Base-by-base conservation (phyloP, 2,888 invertebrate species). In the Phortica magna region DNA sequence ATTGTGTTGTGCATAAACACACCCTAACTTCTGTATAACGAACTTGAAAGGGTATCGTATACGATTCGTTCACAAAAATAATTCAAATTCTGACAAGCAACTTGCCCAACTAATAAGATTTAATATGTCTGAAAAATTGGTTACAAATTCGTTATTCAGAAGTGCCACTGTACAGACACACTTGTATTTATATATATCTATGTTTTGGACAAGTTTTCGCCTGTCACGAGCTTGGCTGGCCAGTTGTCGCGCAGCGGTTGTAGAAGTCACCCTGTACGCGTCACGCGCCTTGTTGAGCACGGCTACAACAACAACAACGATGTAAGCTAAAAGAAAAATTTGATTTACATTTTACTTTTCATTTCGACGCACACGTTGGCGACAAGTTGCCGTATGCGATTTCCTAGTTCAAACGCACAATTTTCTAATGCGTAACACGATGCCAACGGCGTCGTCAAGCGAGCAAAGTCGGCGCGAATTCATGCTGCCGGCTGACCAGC, bases 161-260 rank as follows among this genome's bases (percentile, higher is more conserved):
- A 6, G 48, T 12, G 7, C 14, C 48, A 12, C 10, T 57, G 41
- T 73, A 31, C 17, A 68, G 12, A 31, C 31, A 65, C 83, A 84
- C 78, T 77, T 81, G 87, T 85, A 87, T 85, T 87, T 85, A 88
- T 88, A 80, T 4, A 31, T 31, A 31, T 31, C 31, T 31, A 85
- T 85, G 88, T 82, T 81, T 22, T 2, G 19, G 65, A 79, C 89
- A 79, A 85, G 85, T 85, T 85, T 85, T 88, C 85, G 89, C 85
- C 88, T 85, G 84, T 85, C 85, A 88, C 84, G 88, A 83, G 82
- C 78, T 78, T 80, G 53, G 65, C 65, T 39, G 22, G 31, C 55
- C 72, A 78, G 59, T 59, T 19, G 59, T n/a, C 59, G 5, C 19
- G 59, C 17, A 7, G 22, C 22, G 6, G 19, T 61, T 17, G 61